These are phyloP conservation scores for Coendou prehensilis DNA, from an alignment of 2,797 vertebrate species.

Conservation along the genomic window DNA sequence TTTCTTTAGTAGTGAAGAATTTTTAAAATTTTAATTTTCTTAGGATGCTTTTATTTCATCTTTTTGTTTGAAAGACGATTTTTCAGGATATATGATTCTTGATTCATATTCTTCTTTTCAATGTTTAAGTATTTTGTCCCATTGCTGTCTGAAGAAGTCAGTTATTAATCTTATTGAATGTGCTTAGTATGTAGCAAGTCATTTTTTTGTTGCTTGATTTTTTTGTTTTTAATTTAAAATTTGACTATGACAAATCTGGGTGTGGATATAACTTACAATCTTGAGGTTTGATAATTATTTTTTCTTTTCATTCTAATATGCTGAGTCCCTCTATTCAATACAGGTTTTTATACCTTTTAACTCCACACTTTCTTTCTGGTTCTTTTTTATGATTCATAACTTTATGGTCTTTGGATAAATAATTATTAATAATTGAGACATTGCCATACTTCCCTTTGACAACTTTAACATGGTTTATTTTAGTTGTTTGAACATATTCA, in stretches of 20 bases:
- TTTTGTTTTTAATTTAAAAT: background rate
- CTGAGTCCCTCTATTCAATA: background rate
- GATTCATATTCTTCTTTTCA: background rate
- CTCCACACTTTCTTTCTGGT: background rate
- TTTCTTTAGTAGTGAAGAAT: background rate
- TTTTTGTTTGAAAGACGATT: background rate
- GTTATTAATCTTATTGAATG: background rate
- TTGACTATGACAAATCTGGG: background rate
- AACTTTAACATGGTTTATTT: background rate
- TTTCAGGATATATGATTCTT: background rate
- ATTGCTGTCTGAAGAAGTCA: background rate
- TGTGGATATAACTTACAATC: too few relatives aligned
- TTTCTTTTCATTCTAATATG: background rate
- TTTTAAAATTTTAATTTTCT: background rate
- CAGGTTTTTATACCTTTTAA: background rate
- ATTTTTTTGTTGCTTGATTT: background rate
- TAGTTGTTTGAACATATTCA: background rate
- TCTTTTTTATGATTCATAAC: background rate
- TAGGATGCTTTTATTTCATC: background rate
- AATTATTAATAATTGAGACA: background rate
- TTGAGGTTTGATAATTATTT: background rate
- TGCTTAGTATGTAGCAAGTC: background rate
- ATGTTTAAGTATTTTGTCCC: background rate
- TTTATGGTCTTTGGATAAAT: background rate
- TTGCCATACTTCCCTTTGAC: background rate